Evolutionary conservation across 1,140 invertebrate species (phyloP).

Genomic region (Dysdera silvatica): DNA sequence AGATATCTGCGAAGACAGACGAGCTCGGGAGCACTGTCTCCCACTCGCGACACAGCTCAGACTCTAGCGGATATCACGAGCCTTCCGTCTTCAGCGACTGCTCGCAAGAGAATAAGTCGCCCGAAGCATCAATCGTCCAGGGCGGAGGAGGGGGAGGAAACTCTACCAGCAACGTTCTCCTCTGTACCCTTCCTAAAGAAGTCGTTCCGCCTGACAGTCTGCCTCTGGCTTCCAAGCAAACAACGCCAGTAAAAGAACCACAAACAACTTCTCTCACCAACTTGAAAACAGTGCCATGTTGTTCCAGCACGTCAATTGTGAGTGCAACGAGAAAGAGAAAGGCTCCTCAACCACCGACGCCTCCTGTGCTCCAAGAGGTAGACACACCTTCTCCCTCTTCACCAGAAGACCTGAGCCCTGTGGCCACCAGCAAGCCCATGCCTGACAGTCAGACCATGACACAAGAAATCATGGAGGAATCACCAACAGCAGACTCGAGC

Average conservation of each 20-base stretch:
- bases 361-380: constrained; percentile 19
- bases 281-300: constrained; percentile 26
- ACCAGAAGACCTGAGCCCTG: background rate
- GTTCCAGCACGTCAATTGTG: constrained; percentile 31
- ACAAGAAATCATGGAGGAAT: no score
- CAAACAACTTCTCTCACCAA: constrained; percentile 17
- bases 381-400: constrained; percentile 21
- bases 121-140: constrained; percentile 39
- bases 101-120: constrained; percentile 37
- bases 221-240: constrained; percentile 9
- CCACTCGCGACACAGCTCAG: constrained; percentile 65
- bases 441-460: no score
- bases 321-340: constrained; percentile 33
- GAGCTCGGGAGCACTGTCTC: constrained; percentile 41
- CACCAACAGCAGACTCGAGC: no score
- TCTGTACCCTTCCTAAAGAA: constrained; percentile 27
- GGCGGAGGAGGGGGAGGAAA: constrained; percentile 33
- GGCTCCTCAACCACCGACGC: constrained; percentile 34
- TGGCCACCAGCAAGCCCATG: background rate
- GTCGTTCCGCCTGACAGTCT: constrained; percentile 8
- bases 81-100: constrained; percentile 59
- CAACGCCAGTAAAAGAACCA: constrained; percentile 18
- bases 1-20: constrained; percentile 19
- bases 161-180: constrained; percentile 8
- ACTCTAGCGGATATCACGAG: constrained; percentile 67